A percentile compares a stretch with the other conserved stretches of the same genome.
phyloP scores from a whole-genome alignment of 2,888 invertebrate species.

The Halocaridina rubra region DNA sequence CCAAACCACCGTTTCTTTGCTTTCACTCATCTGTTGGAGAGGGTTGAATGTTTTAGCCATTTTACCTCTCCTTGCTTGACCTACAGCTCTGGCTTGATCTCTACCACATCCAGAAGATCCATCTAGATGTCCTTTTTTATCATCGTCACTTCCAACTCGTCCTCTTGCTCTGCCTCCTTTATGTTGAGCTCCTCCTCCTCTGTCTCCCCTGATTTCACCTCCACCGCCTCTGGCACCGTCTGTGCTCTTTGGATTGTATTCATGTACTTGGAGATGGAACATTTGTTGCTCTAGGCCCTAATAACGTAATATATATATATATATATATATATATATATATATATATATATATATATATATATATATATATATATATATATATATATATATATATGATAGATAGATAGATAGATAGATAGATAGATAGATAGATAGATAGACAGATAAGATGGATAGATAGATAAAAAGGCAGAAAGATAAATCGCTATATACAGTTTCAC shows the following conservation, averaged over 20 bases:
- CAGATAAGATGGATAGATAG: too few species aligned
- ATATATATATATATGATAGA: too few species aligned
- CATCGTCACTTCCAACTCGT: not conserved
- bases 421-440: too few species aligned
- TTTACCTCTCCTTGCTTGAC: not conserved
- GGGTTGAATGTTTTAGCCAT: not conserved
- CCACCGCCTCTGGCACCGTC: not conserved
- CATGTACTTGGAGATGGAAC: not conserved
- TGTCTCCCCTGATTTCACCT: not conserved
- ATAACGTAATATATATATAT: not conserved
- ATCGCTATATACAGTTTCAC: too few species aligned
- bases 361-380: not conserved
- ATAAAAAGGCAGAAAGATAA: too few species aligned
- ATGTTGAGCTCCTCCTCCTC: not conserved
- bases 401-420: too few species aligned
- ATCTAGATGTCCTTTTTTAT: not conserved
- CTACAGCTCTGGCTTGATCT: not conserved
- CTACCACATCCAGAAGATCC: not conserved
- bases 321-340: not conserved
- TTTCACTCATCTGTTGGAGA: slow-evolving; percentile 1
- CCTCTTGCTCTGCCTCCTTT: slow-evolving; percentile 1
- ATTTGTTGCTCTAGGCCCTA: slow-evolving; percentile 1
- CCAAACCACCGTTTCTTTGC: slow-evolving; percentile 27
- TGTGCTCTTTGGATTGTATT: not conserved
- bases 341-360: not conserved